Evolutionary conservation across 2,113 vertebrate genomes (phyloP).

Genomic region (Bothrops jararaca): DNA sequence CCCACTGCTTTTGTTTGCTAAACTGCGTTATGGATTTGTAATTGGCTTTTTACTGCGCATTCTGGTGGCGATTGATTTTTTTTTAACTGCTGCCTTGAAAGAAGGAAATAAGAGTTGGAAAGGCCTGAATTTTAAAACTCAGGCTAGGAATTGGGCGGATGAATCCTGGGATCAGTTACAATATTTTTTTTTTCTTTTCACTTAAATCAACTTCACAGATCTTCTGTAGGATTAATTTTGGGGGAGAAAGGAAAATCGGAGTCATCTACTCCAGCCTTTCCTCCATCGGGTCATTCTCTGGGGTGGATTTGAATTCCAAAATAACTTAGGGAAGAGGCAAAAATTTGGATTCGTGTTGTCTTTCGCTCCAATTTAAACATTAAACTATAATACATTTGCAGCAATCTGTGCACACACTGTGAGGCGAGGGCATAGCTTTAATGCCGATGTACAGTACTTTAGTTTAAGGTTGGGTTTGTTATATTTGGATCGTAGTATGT

Average conservation of each 20-base stretch:
- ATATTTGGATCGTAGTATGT: neutral
- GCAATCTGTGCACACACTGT: neutral
- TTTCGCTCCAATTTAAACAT: neutral
- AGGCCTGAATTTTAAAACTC: conserved; percentile 10
- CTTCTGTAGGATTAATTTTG: no score
- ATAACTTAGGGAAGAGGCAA: neutral
- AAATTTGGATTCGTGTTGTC: neutral
- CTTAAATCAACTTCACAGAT: no score
- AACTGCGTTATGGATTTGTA: conserved; percentile 40
- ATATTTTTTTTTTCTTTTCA: no score
- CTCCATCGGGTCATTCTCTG: neutral
- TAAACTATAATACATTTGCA: neutral
- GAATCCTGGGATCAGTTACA: neutral
- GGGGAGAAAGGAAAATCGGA: neutral
- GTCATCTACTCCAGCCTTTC: neutral
- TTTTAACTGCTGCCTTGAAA: conserved; percentile 23
- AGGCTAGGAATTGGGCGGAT: neutral
- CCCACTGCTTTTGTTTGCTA: conserved; percentile 49
- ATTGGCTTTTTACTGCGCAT: conserved; percentile 42
- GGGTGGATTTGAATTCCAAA: neutral
- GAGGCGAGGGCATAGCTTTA: neutral
- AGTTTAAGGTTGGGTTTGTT: neutral
- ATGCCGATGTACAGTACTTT: neutral
- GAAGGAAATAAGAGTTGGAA: conserved; percentile 11
- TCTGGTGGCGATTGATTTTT: conserved; percentile 42